These are phyloP conservation scores for Ophraella communa DNA, from an alignment of 2,888 invertebrate genomes.

Conservation along the genomic window DNA sequence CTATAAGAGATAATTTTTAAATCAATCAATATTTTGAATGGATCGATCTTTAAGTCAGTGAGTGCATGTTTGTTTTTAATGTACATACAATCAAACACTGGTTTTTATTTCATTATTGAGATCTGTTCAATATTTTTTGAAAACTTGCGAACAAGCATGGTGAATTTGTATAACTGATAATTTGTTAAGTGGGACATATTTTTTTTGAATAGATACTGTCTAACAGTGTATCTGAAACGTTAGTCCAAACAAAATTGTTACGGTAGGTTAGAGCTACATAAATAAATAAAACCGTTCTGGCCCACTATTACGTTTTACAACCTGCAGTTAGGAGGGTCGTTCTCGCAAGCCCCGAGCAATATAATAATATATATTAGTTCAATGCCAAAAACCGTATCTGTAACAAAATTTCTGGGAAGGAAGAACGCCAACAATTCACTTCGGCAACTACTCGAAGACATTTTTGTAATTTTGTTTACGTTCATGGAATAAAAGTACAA, in stretches of 20 bases:
- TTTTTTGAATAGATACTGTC: not conserved
- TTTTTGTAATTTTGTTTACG: slow-evolving; percentile 8
- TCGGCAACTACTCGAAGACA: slow-evolving; percentile 3
- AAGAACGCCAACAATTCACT: not conserved
- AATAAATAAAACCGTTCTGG: slow-evolving; percentile 5
- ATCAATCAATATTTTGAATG: too few relatives aligned
- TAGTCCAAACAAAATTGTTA: slow-evolving; percentile 1
- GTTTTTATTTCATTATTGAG: too few relatives aligned
- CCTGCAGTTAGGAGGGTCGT: not conserved
- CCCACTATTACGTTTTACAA: slow-evolving; percentile 11
- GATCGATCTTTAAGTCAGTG: too few relatives aligned
- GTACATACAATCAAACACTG: too few relatives aligned
- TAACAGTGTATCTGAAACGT: not conserved
- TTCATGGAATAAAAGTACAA: not conserved
- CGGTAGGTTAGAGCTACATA: not conserved
- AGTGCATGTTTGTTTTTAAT: too few relatives aligned
- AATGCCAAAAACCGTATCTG: slow-evolving; percentile 6
- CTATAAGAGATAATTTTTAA: too few relatives aligned
- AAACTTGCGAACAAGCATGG: too few relatives aligned
- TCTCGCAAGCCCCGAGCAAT: not conserved
- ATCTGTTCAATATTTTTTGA: too few relatives aligned
- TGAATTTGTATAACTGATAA: not conserved
- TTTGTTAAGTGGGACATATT: not conserved
- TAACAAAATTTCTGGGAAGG: slow-evolving; percentile 1
- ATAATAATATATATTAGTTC: not conserved